A percentile compares a stretch with the other conserved stretches of the same genome.
phyloP scores from a whole-genome alignment of 2,888 invertebrate genomes.

The Shargacucullia verbasci region DNA sequence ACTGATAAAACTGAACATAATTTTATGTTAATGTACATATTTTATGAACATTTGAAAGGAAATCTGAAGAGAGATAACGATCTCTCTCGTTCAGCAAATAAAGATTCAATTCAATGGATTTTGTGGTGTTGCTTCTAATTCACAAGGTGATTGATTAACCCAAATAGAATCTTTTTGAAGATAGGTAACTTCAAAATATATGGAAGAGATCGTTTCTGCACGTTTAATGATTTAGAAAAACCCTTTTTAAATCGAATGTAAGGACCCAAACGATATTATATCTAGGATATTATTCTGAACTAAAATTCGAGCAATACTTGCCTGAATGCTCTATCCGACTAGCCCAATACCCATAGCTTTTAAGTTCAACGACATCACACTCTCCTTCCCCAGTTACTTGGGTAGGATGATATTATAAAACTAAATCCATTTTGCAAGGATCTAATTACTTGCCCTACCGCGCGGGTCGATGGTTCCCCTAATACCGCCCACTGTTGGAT shows the following conservation, averaged over 20 bases:
- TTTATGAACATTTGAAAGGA: too few relatives aligned
- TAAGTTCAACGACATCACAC: too few relatives aligned
- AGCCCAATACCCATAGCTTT: too few relatives aligned
- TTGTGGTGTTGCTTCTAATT: neutral
- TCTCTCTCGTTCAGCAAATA: neutral
- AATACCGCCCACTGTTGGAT: conserved; percentile 63
- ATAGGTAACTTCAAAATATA: neutral
- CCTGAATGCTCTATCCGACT: too few relatives aligned
- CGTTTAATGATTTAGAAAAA: neutral
- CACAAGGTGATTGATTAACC: neutral
- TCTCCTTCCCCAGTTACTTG: too few relatives aligned
- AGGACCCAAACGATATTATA: too few relatives aligned
- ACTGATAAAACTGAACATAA: conserved; percentile 10
- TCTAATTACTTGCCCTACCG: conserved; percentile 18
- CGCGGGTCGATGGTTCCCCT: conserved; percentile 37
- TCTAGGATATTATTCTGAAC: too few relatives aligned
- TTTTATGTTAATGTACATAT: neutral
- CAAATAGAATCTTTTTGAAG: neutral
- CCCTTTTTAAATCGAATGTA: too few relatives aligned
- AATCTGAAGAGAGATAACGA: too few relatives aligned
- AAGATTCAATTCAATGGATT: neutral
- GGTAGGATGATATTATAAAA: conserved; percentile 9
- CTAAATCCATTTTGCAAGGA: conserved; percentile 19
- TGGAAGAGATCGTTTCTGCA: neutral
- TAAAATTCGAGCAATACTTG: too few relatives aligned